Conservation (phyloP, 2,888 invertebrate genomes). For the Pasiphila rectangulata region DNA sequence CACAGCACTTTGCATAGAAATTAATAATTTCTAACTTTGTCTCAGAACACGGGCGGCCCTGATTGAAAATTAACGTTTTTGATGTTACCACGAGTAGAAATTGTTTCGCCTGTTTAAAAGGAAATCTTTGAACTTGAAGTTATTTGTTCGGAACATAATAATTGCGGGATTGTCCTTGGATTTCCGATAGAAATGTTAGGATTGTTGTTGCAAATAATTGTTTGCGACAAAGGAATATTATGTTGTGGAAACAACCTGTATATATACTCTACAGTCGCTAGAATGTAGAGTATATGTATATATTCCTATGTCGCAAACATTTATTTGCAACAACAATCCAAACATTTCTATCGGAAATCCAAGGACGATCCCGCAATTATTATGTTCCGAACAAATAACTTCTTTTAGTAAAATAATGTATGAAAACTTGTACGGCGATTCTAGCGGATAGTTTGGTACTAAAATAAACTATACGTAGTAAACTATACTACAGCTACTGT, state of each 20-base stretch:
- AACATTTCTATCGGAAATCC: background rate
- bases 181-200: background rate
- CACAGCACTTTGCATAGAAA: conserved; percentile 37
- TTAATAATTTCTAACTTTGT: conserved; percentile 38
- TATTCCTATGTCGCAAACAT: too few species aligned
- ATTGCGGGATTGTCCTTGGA: background rate
- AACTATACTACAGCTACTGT: too few species aligned
- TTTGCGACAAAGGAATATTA: too few species aligned
- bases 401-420: too few species aligned
- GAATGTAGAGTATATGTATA: too few species aligned
- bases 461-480: too few species aligned
- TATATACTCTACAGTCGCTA: too few species aligned
- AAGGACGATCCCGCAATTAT: background rate
- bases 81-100: conserved; percentile 37
- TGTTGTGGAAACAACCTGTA: too few species aligned
- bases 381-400: conserved; percentile 11
- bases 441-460: too few species aligned
- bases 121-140: conserved; percentile 21
- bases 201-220: too few species aligned
- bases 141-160: conserved; percentile 9
- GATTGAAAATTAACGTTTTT: conserved; percentile 38
- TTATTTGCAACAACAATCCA: too few species aligned
- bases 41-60: conserved; percentile 31
- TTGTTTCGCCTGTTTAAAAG: conserved; percentile 27
- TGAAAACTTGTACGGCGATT: too few species aligned